These are phyloP conservation scores for Myotis pilosus DNA, from an alignment of 2,797 vertebrate genomes.

Conservation along the genomic window DNA sequence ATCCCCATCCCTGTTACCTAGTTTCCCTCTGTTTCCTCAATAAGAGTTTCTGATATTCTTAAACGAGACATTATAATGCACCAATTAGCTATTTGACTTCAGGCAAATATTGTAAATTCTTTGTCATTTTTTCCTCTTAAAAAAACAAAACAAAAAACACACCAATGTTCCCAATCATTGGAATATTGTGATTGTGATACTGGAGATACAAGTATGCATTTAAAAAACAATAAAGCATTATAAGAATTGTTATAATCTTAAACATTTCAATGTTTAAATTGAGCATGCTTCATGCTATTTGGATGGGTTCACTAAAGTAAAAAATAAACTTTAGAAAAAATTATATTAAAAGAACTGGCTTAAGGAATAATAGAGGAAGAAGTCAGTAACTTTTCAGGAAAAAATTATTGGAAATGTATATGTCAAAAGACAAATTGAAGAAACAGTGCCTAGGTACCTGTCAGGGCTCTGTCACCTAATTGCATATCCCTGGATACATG, in stretches of 20 bases:
- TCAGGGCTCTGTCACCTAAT: background rate
- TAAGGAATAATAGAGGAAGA: background rate
- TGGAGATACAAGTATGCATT: background rate
- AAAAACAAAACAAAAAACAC: background rate
- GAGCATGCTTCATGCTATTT: background rate
- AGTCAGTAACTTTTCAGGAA: background rate
- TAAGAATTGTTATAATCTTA: background rate
- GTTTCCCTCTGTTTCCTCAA: no score
- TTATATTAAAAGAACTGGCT: background rate
- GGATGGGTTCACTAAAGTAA: background rate
- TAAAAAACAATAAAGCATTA: background rate
- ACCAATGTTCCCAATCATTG: background rate
- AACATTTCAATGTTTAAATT: background rate
- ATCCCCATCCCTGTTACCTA: no score
- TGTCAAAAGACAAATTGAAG: background rate
- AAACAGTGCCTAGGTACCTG: accelerated
- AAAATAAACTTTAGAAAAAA: background rate
- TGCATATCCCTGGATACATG: background rate
- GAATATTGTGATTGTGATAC: background rate
- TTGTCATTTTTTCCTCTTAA: background rate
- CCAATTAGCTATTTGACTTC: background rate
- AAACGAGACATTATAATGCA: background rate
- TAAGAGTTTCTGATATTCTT: background rate
- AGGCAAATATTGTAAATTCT: background rate
- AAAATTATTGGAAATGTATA: background rate